These are phyloP conservation scores for Rhamphomyia laevipes DNA, from an alignment of 2,888 invertebrate genomes.

Conservation along the genomic window DNA sequence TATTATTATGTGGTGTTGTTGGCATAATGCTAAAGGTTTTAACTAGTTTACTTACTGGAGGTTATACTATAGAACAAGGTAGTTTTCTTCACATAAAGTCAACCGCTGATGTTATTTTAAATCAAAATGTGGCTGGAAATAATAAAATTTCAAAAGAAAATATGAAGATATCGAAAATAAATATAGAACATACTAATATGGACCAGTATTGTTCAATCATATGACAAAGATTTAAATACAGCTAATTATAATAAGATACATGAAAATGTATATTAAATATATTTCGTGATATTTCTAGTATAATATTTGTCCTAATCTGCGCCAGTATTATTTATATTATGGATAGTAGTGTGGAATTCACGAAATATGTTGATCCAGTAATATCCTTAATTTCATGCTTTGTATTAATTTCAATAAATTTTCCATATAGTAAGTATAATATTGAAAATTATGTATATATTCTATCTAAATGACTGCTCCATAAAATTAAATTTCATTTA, in stretches of 20 bases:
- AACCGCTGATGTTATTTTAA: constrained; percentile 48
- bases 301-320: constrained; percentile 61
- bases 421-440: constrained; percentile 60
- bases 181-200: constrained; percentile 20
- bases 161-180: constrained; percentile 22
- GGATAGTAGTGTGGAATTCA: constrained; percentile 42
- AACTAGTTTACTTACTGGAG: constrained; percentile 71
- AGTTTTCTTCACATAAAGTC: constrained; percentile 54
- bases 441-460: not conserved
- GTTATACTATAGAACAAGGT: constrained; percentile 61
- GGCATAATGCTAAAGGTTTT: constrained; percentile 65
- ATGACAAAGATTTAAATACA: not conserved
- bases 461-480: no score
- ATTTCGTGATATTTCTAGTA: constrained; percentile 47
- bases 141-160: constrained; percentile 25
- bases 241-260: not conserved
- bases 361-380: constrained; percentile 62
- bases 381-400: constrained; percentile 64
- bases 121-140: constrained; percentile 35
- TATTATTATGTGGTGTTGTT: constrained; percentile 56
- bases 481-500: no score
- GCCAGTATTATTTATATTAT: constrained; percentile 43
- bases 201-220: constrained; percentile 16
- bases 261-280: constrained; percentile 9
- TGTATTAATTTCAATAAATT: constrained; percentile 59